Evolutionary conservation across 2,113 vertebrate species (phyloP).

Genomic region (Strix aluco): DNA sequence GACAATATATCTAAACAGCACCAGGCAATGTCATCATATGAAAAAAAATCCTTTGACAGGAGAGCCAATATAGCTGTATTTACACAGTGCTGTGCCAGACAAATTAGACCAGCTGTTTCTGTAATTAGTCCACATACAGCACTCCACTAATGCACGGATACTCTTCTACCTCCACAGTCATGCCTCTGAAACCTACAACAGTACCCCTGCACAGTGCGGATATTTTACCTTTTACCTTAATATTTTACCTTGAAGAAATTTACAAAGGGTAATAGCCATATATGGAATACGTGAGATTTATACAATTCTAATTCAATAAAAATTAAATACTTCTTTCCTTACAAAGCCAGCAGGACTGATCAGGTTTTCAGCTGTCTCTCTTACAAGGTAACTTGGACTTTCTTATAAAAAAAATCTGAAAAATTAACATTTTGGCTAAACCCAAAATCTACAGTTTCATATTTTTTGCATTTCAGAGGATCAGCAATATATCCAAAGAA

Average conservation of each 20-base stretch:
- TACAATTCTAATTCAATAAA: background rate
- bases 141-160: background rate
- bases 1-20: background rate
- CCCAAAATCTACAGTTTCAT: background rate
- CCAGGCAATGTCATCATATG: fast-evolving
- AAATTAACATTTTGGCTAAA: background rate
- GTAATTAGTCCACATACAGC: background rate
- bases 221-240: background rate
- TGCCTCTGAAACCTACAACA: background rate
- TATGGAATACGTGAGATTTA: background rate
- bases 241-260: background rate
- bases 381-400: background rate
- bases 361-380: background rate
- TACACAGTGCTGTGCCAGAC: background rate
- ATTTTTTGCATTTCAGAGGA: background rate
- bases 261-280: background rate
- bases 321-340: background rate
- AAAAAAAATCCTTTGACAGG: background rate
- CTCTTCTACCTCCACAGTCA: background rate
- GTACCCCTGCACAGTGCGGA: background rate
- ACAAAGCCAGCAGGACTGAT: background rate
- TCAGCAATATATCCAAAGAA: background rate
- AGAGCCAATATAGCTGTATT: background rate
- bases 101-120: background rate
- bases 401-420: background rate